Evolutionary conservation across 1,140 invertebrate species (phyloP), one percentile per base, ranked within the genome.

Genomic region (Zaprionus gabonicus): DNA sequence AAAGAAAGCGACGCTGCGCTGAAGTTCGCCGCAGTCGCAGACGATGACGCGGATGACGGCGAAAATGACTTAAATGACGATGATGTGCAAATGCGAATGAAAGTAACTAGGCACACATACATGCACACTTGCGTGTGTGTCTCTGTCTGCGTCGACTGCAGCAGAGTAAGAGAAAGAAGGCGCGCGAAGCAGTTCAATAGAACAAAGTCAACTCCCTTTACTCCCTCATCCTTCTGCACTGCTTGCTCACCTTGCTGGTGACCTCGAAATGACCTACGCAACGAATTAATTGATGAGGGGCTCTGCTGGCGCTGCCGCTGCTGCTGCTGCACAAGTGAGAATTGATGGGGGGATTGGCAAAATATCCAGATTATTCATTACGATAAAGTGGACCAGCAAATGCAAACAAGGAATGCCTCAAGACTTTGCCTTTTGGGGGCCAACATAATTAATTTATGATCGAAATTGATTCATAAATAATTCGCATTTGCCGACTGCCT

Each of bases 381-480:
- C 56, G 9, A 5, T 20, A 41, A 36, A 17, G 36, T 59, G 36
- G 28, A 17, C 20, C 63, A 65, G 41, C 41, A 23, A 36, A 65
- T 36, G 38, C 44, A n/a, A 36, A 13, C 41, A 10, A 46, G 41
- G 41, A 46, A 46, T 46, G 41, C 41, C 41, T 46, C 41, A 17
- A 46, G 41, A 46, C 17, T 46, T 46, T 46, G n/a, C 41, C 41
- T 46, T 17, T 46, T 46, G 41, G 13, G 73, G 76, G 63, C 70
- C n/a, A 53, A 76, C 69, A 71, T 83, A 80, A 83, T 80, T 83
- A 83, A 83, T 83, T 83, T 81, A 83, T 83, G 80, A 83, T 83
- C 81, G 81, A 83, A 83, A 83, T 83, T 83, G 81, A 83, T 83
- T 83, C 81, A 83, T 83, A 83, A 83, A 83, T 83, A 83, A 80